These are phyloP conservation scores for Pocillopora grandis DNA, from an alignment of 92 coral and sea anemone genomes.

Conservation along the genomic window DNA sequence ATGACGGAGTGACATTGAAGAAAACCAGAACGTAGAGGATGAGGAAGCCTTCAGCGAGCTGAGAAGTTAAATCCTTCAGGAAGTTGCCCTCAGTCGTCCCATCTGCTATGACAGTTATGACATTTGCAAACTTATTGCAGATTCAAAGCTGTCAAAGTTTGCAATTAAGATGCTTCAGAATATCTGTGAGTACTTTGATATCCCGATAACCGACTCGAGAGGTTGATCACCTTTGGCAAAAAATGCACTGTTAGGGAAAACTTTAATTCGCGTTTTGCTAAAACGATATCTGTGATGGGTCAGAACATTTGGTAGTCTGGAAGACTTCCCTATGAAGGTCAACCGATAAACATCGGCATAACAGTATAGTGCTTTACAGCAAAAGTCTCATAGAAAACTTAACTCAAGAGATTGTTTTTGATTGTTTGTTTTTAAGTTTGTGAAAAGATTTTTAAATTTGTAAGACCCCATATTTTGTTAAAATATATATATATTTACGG, in stretches of 20 bases:
- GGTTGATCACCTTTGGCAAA: constrained; percentile 19
- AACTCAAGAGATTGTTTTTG: not conserved
- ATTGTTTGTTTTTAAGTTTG: not conserved
- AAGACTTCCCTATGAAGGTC: not conserved
- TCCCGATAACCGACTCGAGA: constrained; percentile 29
- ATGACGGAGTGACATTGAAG: constrained; percentile 36
- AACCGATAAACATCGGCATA: not conserved
- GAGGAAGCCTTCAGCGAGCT: constrained; percentile 51
- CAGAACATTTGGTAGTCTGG: too few relatives aligned
- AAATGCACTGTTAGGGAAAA: constrained; percentile 31
- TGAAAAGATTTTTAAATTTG: too few relatives aligned
- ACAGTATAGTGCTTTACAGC: not conserved
- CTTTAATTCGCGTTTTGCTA: not conserved
- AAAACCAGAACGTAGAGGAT: constrained; percentile 21
- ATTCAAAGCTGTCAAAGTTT: constrained; percentile 44
- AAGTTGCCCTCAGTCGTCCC: constrained; percentile 49
- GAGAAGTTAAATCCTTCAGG: constrained; percentile 42
- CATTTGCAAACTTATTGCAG: constrained; percentile 42
- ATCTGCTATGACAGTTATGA: constrained; percentile 52
- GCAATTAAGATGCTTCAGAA: constrained; percentile 48
- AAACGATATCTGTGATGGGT: not conserved
- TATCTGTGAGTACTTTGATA: constrained; percentile 57
- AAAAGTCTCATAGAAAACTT: not conserved
- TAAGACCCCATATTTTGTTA: not conserved
- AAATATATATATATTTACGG: not conserved